Evolutionary conservation across 2,888 invertebrate genomes (phyloP).

Genomic region (Eurois occulta): DNA sequence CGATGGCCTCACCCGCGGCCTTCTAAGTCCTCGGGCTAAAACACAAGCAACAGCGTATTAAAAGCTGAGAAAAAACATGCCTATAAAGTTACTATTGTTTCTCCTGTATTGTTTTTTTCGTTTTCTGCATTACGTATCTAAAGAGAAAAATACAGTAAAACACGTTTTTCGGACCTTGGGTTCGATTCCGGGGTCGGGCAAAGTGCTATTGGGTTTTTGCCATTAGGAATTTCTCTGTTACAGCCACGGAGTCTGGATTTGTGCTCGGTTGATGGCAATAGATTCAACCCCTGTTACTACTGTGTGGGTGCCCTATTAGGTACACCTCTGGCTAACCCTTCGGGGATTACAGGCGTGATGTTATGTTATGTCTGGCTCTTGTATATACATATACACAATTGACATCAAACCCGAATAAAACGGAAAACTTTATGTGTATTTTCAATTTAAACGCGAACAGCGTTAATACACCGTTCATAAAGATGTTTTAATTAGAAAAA

Average conservation of each 20-base stretch:
- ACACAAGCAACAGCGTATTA: constrained; percentile 12
- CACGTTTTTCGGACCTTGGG: not conserved
- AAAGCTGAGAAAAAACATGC: not conserved
- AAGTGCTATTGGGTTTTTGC: too few species aligned
- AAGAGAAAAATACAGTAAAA: not conserved
- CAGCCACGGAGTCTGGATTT: too few species aligned
- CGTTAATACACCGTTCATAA: not conserved
- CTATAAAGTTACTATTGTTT: not conserved
- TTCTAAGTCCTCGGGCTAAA: not conserved
- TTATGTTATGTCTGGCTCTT: not conserved
- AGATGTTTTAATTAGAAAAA: not conserved
- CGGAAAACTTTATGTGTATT: not conserved
- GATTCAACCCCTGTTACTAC: too few species aligned
- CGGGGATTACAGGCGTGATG: not conserved
- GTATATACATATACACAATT: not conserved
- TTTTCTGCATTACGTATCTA: not conserved
- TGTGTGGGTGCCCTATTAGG: too few species aligned
- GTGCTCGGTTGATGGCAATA: too few species aligned
- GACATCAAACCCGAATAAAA: not conserved
- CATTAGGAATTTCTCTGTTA: too few species aligned
- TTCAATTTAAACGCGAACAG: not conserved
- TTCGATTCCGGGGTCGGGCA: not conserved
- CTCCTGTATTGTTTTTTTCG: not conserved
- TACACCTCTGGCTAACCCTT: not conserved
- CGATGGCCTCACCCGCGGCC: constrained; percentile 44